phyloP scores from a whole-genome alignment of 1,140 invertebrate species.

The Diorhabda carinulata region DNA sequence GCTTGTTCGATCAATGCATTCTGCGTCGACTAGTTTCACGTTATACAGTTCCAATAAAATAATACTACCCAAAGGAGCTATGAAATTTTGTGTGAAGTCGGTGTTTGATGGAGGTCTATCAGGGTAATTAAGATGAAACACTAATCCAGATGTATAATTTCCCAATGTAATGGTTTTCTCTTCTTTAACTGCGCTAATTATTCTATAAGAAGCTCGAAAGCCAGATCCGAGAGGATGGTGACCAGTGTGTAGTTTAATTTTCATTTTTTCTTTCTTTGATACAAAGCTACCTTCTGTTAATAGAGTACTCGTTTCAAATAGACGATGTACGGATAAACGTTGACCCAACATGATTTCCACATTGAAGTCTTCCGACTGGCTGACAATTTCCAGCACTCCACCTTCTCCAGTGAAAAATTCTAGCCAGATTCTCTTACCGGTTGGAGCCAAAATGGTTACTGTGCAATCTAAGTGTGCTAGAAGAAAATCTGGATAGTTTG shows the following conservation, averaged over 20 bases:
- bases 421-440: constrained; percentile 60
- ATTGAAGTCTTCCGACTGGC: constrained; percentile 44
- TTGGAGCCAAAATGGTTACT: constrained; percentile 60
- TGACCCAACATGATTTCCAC: constrained; percentile 56
- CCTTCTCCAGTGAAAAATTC: constrained; percentile 50
- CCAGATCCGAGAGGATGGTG: constrained; percentile 55
- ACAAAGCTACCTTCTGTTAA: constrained; percentile 57
- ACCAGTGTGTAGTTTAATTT: constrained; percentile 56
- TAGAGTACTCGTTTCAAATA: constrained; percentile 50
- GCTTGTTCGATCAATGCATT: constrained; percentile 47
- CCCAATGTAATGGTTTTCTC: constrained; percentile 44
- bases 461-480: constrained; percentile 64
- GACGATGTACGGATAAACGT: constrained; percentile 48
- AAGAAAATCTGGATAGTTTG: constrained; percentile 66
- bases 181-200: constrained; percentile 40
- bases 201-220: constrained; percentile 59
- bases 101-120: constrained; percentile 49
- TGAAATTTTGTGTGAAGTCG: constrained; percentile 53
- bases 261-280: constrained; percentile 55
- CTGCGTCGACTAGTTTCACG: constrained; percentile 46
- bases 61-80: constrained; percentile 56
- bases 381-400: constrained; percentile 21
- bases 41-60: constrained; percentile 53
- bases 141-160: constrained; percentile 44
- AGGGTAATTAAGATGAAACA: constrained; percentile 58